Conservation (phyloP, 2,797 vertebrate species). For the Cryptoblepharus egeriae region DNA sequence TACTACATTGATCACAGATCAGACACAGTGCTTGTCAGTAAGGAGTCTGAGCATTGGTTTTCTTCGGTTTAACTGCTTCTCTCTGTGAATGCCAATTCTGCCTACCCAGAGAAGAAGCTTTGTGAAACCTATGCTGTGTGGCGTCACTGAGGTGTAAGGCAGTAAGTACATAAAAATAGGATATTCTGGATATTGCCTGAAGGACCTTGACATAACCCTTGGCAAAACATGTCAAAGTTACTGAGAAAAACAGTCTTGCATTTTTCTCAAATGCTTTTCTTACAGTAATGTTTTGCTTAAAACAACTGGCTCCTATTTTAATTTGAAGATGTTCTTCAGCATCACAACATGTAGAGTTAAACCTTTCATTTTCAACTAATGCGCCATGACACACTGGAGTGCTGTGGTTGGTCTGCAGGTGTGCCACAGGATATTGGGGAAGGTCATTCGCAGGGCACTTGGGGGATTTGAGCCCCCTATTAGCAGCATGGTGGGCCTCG, state of each 20-base stretch:
- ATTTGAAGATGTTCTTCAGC: neutral
- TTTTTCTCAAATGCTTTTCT: neutral
- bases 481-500: too few relatives aligned
- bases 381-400: too few relatives aligned
- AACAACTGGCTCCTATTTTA: neutral
- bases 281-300: neutral
- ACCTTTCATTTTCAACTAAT: too few relatives aligned
- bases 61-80: neutral
- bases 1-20: neutral
- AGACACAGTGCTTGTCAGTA: too few relatives aligned
- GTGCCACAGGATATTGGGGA: too few relatives aligned
- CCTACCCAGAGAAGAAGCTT: neutral
- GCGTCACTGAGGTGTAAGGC: too few relatives aligned
- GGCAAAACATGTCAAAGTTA: neutral
- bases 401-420: too few relatives aligned
- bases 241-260: neutral
- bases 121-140: neutral
- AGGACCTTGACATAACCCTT: neutral
- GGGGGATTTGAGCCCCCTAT: too few relatives aligned
- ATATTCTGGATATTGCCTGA: neutral
- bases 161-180: neutral
- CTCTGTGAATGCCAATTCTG: neutral
- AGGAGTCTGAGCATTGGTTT: neutral
- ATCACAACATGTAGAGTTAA: neutral
- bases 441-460: too few relatives aligned